A percentile compares a stretch with the other conserved stretches of the same genome.
Evolutionary conservation across 2,888 invertebrate species (phyloP).

Genomic region (Antitype chi): DNA sequence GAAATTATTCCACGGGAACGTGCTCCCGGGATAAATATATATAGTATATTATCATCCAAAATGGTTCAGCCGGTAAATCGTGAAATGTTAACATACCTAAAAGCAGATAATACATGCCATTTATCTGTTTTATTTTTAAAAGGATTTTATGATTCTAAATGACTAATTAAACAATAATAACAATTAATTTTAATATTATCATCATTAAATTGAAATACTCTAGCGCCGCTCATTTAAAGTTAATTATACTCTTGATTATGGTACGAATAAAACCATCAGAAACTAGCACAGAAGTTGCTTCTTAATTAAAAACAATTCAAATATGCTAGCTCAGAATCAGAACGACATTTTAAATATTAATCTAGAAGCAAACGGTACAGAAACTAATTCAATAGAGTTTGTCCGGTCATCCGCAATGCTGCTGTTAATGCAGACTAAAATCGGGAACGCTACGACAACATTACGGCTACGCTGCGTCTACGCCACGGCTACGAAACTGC

Average conservation of each 20-base stretch:
- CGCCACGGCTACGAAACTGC: slow-evolving; percentile 27
- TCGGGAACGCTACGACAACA: slow-evolving; percentile 26
- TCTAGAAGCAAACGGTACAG: slow-evolving; percentile 9
- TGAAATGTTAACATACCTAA: too few relatives aligned
- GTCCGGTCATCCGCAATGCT: slow-evolving; percentile 60
- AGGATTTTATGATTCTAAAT: too few relatives aligned
- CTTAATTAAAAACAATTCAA: slow-evolving; percentile 21
- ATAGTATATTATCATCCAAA: too few relatives aligned
- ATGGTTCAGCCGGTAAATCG: too few relatives aligned
- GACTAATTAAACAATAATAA: too few relatives aligned
- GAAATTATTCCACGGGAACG: too few relatives aligned
- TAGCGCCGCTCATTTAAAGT: too few relatives aligned
- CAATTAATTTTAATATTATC: too few relatives aligned
- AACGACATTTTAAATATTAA: slow-evolving; percentile 41
- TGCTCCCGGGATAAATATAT: too few relatives aligned
- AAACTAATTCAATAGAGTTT: slow-evolving; percentile 58
- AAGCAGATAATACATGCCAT: too few relatives aligned
- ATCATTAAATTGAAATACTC: too few relatives aligned
- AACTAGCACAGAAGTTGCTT: neutral
- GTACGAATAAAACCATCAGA: neutral
- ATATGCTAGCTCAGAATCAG: slow-evolving; percentile 4
- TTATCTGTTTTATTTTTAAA: too few relatives aligned
- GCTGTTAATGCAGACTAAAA: slow-evolving; percentile 59
- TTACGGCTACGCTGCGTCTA: neutral
- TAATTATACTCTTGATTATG: neutral